A percentile compares a stretch with the other conserved stretches of the same genome.
These are phyloP conservation scores for Bibio marci DNA, from an alignment of 2,888 invertebrate genomes.

Conservation along the genomic window DNA sequence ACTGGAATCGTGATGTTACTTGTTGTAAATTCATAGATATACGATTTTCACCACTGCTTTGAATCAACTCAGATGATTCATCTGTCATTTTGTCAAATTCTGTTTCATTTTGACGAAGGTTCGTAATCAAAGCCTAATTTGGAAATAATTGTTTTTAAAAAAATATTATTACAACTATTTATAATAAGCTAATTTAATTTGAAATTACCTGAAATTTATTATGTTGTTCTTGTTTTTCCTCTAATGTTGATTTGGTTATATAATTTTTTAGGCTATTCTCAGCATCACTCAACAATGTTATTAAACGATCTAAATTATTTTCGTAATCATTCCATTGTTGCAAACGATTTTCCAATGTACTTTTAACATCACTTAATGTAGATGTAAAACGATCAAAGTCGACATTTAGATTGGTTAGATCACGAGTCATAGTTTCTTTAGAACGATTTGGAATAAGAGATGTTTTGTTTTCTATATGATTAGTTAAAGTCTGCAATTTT, in stretches of 20 bases:
- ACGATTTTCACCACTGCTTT: conserved; percentile 70
- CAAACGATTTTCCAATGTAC: conserved; percentile 64
- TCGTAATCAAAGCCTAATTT: conserved; percentile 52
- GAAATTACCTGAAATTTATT: conserved; percentile 69
- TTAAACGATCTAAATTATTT: conserved; percentile 60
- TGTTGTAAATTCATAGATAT: conserved; percentile 80
- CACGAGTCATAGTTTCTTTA: conserved; percentile 69
- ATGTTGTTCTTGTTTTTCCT: conserved; percentile 80
- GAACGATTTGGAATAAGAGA: conserved; percentile 61
- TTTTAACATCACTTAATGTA: conserved; percentile 58
- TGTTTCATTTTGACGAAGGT: conserved; percentile 64
- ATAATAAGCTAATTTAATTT: conserved; percentile 4
- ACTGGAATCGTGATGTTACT: conserved; percentile 76
- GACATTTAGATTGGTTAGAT: conserved; percentile 59
- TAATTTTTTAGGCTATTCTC: conserved; percentile 77
- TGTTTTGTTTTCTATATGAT: conserved; percentile 52
- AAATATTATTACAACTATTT: background rate
- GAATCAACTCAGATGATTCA: conserved; percentile 68
- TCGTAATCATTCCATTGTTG: conserved; percentile 89
- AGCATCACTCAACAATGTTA: conserved; percentile 71
- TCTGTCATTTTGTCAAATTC: conserved; percentile 77
- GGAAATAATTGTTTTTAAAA: conserved; percentile 14
- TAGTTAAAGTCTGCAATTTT: conserved; percentile 56
- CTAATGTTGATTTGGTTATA: conserved; percentile 61
- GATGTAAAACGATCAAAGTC: conserved; percentile 70